Percentiles rank a stretch among this genome's conserved stretches.
Conservation (phyloP, 2,888 invertebrate species). For the Parnassius mnemosyne region DNA sequence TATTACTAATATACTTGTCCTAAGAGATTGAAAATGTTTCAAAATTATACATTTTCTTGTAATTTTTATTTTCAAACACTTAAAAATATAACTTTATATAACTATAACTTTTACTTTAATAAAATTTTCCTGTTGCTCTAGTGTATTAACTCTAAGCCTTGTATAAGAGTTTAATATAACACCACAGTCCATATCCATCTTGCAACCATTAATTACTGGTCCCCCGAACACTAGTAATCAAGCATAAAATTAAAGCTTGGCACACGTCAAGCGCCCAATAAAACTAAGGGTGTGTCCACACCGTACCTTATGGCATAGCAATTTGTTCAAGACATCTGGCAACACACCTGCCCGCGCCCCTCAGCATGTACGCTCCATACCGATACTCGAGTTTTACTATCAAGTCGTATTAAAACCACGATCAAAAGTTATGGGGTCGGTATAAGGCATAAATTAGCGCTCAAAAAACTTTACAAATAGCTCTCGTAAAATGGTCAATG, state of each 20-base stretch:
- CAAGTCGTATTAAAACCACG: conserved; percentile 22
- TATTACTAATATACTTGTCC: too few species aligned
- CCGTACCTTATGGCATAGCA: conserved; percentile 73
- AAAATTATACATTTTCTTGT: too few species aligned
- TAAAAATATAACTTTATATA: too few species aligned
- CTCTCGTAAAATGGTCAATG: conserved; percentile 38
- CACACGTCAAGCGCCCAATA: conserved; percentile 71
- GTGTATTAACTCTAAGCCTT: neutral
- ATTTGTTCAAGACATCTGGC: conserved; percentile 81
- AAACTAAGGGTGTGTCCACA: conserved; percentile 74
- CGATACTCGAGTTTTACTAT: conserved; percentile 45
- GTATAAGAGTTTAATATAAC: neutral
- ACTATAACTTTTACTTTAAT: too few species aligned
- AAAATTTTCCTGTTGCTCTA: too few species aligned
- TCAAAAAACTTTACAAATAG: conserved; percentile 22
- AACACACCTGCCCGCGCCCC: conserved; percentile 73
- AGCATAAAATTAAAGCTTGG: conserved; percentile 80
- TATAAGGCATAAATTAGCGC: conserved; percentile 40
- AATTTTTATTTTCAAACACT: too few species aligned
- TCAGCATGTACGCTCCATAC: conserved; percentile 49
- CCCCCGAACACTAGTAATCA: conserved; percentile 69
- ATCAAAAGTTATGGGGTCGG: conserved; percentile 29
- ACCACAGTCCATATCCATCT: conserved; percentile 48
- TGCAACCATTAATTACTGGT: conserved; percentile 72
- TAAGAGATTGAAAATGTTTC: too few species aligned